Evolutionary conservation across 2,113 vertebrate species (phyloP), one percentile per base, ranked within the genome.

Genomic region (Vidua chalybeata): DNA sequence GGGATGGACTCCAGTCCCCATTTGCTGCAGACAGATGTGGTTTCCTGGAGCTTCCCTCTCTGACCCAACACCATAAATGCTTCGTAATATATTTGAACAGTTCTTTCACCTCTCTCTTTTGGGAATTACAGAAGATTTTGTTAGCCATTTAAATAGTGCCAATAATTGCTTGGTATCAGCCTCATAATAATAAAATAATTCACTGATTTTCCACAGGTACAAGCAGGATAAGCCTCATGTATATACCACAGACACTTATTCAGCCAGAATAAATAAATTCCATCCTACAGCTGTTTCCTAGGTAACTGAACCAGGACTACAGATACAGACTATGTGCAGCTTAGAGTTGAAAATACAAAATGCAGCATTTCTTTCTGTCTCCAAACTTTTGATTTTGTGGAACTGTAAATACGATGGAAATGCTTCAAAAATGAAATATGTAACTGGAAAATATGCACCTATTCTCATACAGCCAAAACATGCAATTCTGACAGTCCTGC

Each of bases 281-380:
- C 37, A 78, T 84, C 73, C 92, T 94, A 78, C 96, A 97, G 88
- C 80, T 96, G 96, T 96, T 96, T 96, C 96, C 96, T 92, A 97
- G 94, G 96, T 96, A 95, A 97, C 96, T 79, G 64, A 92, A 87
- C 33, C 73, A 82, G 81, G 54, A 89, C 58, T 59, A 88, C 61
- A 72, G 85, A 86, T 69, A 82, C 73, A 94, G 94, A 54, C 49
- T 68, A 20, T 21, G 13, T 0, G 0, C 28, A 62, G 64, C 62
- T 71, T 74, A 52, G 80, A 52, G 45, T 63, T 1, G 0, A 74
- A 87, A 84, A 84, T 87, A 37, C 51, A 81, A 59, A 92, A 87
- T 43, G 45, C 73, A 87, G 45, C 22, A 30, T 95, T 93, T 66
- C 54, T 68, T 79, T 64, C 28, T 23, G 9, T 45, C 82, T 92